These are phyloP conservation scores for Rhadinocentrus ornatus DNA, from an alignment of 2,797 vertebrate genomes.

Conservation along the genomic window DNA sequence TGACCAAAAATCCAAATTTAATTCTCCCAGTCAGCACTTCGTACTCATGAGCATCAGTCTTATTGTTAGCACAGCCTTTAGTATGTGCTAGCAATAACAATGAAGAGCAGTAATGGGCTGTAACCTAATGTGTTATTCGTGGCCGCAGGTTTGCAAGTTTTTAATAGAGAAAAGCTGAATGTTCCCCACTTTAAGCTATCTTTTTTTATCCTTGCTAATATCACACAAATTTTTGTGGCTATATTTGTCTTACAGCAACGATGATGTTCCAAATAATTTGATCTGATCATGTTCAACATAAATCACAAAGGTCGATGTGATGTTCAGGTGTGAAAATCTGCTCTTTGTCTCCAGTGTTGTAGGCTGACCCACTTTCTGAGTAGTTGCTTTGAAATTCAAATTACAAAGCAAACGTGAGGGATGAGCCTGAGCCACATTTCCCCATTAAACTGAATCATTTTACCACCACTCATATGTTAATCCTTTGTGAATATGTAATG, in stretches of 20 bases:
- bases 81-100: too few species aligned
- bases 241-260: background rate
- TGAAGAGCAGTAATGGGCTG: too few species aligned
- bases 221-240: background rate
- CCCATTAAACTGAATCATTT: background rate
- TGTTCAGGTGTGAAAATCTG: background rate
- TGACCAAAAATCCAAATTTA: too few species aligned
- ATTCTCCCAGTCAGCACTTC: too few species aligned
- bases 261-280: background rate
- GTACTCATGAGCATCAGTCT: too few species aligned
- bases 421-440: background rate
- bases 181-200: too few species aligned
- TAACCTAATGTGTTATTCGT: too few species aligned
- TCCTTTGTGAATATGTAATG: background rate
- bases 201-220: background rate
- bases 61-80: too few species aligned
- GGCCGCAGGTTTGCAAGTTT: too few species aligned
- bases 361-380: constrained; percentile 22
- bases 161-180: too few species aligned
- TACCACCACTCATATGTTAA: background rate
- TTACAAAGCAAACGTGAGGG: constrained; percentile 12
- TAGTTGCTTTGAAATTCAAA: constrained; percentile 41
- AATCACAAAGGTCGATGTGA: background rate
- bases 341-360: constrained; percentile 5
- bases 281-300: background rate